Evolutionary conservation across 2,888 invertebrate species (phyloP).

Genomic region (Cheilosia pagana): DNA sequence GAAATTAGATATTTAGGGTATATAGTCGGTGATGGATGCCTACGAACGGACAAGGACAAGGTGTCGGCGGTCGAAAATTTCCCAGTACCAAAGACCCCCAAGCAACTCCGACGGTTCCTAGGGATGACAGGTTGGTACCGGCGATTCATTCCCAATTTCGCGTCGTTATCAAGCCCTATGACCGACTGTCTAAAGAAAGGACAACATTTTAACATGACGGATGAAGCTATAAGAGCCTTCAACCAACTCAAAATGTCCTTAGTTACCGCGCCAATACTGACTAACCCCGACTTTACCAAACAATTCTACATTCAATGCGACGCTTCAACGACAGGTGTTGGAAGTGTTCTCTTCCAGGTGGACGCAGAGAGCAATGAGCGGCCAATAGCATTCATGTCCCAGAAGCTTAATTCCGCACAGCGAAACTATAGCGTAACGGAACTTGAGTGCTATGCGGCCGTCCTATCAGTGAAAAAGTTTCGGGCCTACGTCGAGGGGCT

Average conservation of each 20-base stretch:
- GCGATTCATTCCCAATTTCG: neutral
- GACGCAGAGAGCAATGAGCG: neutral
- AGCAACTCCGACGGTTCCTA: neutral
- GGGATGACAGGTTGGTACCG: constrained; percentile 1
- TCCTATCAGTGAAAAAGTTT: constrained; percentile 34
- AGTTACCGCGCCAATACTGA: neutral
- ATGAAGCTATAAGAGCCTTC: constrained; percentile 24
- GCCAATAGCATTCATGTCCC: too few relatives aligned
- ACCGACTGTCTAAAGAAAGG: too few relatives aligned
- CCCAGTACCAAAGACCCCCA: too few relatives aligned
- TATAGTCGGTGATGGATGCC: constrained; percentile 29
- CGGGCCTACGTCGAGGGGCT: constrained; percentile 50
- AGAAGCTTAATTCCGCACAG: too few relatives aligned
- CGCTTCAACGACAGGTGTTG: too few relatives aligned
- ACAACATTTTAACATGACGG: too few relatives aligned
- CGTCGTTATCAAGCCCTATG: too few relatives aligned
- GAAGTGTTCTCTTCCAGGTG: neutral
- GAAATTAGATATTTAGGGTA: too few relatives aligned
- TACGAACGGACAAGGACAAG: constrained; percentile 5
- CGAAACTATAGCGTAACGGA: too few relatives aligned
- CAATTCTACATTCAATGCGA: too few relatives aligned
- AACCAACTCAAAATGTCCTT: constrained; percentile 19
- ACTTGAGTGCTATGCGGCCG: too few relatives aligned
- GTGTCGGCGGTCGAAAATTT: constrained; percentile 1
- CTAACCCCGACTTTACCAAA: too few relatives aligned